A percentile compares a stretch with the other conserved stretches of the same genome.
phyloP scores from a whole-genome alignment of 2,113 vertebrate genomes.

The Aptenodytes forsteri region DNA sequence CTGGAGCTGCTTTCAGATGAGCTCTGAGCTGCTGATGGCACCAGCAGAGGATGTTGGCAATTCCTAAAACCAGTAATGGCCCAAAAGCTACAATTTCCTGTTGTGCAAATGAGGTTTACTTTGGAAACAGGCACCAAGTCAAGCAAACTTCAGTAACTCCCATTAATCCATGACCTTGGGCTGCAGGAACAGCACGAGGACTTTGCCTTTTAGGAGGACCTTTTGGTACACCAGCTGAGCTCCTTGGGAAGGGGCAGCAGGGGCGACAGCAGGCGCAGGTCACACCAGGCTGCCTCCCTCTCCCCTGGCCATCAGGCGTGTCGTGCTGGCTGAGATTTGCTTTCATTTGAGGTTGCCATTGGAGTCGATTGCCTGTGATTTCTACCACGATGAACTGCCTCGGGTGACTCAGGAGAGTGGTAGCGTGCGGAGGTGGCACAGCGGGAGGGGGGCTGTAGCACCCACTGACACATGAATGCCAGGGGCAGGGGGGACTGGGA shows the following conservation, averaged over 20 bases:
- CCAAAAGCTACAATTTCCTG: not conserved
- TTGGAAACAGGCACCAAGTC: not conserved
- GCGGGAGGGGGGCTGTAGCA: not conserved
- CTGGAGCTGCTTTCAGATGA: not conserved
- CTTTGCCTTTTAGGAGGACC: not conserved
- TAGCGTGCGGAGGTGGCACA: not conserved
- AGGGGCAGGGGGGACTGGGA: fast-evolving
- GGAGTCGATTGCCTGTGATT: not conserved
- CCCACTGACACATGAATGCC: not conserved
- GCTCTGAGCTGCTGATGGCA: not conserved
- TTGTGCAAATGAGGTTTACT: not conserved
- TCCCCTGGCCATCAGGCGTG: not conserved
- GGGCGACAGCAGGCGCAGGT: not conserved
- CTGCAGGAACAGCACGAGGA: not conserved
- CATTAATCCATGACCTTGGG: not conserved
- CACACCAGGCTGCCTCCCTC: not conserved
- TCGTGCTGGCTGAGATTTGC: fast-evolving
- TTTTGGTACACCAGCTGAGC: not conserved
- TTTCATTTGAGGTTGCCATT: not conserved
- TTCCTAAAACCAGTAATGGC: not conserved
- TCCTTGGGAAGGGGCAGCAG: not conserved
- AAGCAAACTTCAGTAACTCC: not conserved
- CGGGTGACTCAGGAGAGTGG: not conserved
- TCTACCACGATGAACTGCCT: not conserved
- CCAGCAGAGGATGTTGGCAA: not conserved